Evolutionary conservation across 2,113 vertebrate species (phyloP).

Genomic region (Saguinus imperator): DNA sequence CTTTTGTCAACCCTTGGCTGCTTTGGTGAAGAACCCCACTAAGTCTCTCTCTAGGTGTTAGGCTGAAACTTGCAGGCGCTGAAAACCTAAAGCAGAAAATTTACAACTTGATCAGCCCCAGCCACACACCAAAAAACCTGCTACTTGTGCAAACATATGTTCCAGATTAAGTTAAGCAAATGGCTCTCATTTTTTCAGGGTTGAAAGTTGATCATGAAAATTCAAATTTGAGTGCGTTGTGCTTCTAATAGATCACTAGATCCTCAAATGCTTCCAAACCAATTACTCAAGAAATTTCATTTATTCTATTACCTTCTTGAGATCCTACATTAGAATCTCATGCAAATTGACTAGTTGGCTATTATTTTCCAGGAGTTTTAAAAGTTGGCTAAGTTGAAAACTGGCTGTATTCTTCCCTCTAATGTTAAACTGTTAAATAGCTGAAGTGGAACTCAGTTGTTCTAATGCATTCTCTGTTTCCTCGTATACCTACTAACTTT

Average conservation of each 20-base stretch:
- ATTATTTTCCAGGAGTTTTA: constrained; percentile 69
- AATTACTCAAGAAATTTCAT: not conserved
- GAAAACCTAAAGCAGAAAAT: constrained; percentile 84
- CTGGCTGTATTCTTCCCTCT: not conserved
- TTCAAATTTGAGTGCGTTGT: constrained; percentile 64
- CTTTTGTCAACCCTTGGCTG: constrained; percentile 64
- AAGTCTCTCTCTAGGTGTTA: constrained; percentile 79
- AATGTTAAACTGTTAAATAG: not conserved
- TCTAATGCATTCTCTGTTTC: not conserved
- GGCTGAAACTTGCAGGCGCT: constrained; percentile 85
- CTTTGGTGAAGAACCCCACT: constrained; percentile 62
- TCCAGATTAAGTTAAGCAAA: constrained; percentile 85
- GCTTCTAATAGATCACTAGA: constrained; percentile 72
- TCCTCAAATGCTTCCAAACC: constrained; percentile 44
- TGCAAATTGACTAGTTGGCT: not conserved
- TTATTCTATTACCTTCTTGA: not conserved
- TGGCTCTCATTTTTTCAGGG: constrained; percentile 69
- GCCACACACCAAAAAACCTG: constrained; percentile 75
- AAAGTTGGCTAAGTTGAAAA: not conserved
- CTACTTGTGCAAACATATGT: constrained; percentile 83
- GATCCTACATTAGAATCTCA: constrained; percentile 16
- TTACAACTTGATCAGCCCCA: constrained; percentile 83
- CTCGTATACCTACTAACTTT: not conserved
- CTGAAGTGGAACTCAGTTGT: not conserved
- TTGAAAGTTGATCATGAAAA: constrained; percentile 82